Base-by-base conservation (phyloP, 2,888 invertebrate species). In the Meganola albula region DNA sequence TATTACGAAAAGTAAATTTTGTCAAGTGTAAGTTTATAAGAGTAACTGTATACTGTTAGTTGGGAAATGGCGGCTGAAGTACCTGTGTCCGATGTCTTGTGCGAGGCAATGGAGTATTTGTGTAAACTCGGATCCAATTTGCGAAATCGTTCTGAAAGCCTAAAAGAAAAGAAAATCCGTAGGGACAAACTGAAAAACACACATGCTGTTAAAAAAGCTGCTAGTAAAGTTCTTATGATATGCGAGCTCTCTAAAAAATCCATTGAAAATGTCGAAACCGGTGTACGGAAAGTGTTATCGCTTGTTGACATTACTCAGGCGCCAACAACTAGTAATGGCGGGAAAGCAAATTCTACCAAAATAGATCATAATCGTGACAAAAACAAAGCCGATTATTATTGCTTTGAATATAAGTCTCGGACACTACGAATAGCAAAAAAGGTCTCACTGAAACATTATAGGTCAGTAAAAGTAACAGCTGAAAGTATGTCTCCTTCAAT, bases 161-260 rank as follows among this genome's bases (percentile, higher is more conserved):
- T 87, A 6, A 77, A 68, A 41, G 67, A 74, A 18, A 80, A 77
- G 40, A 73, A 65, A 57, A 75, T 85, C 40, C 50, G 58, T 16
- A 74, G 65, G 51, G 69, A 68, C 4, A 82, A 75, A 32, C 50
- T 86, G 30, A 69, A 54, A 48, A 84, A 80, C 53, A 44, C 64
- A 1, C 74, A 82, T 38, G 83, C 83, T 10, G 65, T 86, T 1
- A 71, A 75, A 40, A 83, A 78, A 58, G 77, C 78, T 5, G 79
- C 79, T 3, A 66, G 58, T 33, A 86, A 85, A 55, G 74, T 86
- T 4, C 63, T 85, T 24, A 50, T 75, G 9, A 82, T 86, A 41
- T 87, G 86, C 50, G 73, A 83, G 49, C 62, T 85, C 43, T 85
- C 86, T 23, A 84, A 78, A 58, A 82, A 78, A 50, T 84, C 86